A percentile compares a stretch with the other conserved stretches of the same genome.
Conservation (phyloP, 2,797 vertebrate species). For the Eulemur albifrons region DNA sequence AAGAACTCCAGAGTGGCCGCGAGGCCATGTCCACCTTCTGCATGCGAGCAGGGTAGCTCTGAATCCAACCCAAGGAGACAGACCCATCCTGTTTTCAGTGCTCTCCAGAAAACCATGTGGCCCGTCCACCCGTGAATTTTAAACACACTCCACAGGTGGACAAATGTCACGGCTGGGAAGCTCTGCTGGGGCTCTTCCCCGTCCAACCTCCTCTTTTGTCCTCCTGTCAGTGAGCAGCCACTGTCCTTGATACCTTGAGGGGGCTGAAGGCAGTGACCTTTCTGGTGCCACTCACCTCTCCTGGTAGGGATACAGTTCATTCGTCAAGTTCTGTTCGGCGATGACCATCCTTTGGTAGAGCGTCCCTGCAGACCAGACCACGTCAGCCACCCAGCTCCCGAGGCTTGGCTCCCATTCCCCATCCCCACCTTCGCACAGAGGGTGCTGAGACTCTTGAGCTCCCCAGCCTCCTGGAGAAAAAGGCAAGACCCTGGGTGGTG, state of each 20-base stretch:
- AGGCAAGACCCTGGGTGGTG: not conserved
- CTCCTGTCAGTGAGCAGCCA: not conserved
- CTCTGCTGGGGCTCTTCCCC: not conserved
- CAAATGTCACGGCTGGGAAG: not conserved
- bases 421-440: not conserved
- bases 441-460: not conserved
- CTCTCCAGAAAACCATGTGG: not conserved
- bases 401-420: not conserved
- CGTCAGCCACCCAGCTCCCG: not conserved
- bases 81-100: not conserved
- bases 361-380: conserved; percentile 42
- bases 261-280: not conserved
- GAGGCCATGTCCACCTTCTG: not conserved
- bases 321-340: conserved; percentile 91
- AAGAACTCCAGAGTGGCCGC: fast-evolving
- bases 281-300: conserved; percentile 88
- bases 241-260: no score
- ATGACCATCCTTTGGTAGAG: conserved; percentile 92
- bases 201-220: not conserved
- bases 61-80: not conserved
- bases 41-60: not conserved
- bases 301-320: conserved; percentile 88
- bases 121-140: not conserved
- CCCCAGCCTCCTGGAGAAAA: not conserved
- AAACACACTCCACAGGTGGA: not conserved